Conservation (phyloP, 2,797 vertebrate genomes). For the Poeciliopsis turneri region DNA sequence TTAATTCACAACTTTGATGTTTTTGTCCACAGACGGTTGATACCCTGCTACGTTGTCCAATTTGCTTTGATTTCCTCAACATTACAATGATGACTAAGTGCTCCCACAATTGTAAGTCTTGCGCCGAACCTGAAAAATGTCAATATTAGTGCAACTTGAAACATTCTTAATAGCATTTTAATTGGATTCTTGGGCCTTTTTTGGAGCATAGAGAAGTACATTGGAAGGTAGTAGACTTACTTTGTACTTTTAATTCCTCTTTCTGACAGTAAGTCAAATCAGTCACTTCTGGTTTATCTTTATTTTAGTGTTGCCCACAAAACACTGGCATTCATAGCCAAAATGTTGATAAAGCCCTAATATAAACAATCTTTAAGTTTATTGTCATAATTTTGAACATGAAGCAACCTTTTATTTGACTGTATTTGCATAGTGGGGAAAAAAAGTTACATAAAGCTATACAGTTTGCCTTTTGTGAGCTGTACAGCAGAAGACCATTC, state of each 20-base stretch:
- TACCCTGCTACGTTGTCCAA: constrained; percentile 87
- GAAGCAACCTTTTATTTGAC: neutral
- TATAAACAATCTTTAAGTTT: neutral
- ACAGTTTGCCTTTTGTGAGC: neutral
- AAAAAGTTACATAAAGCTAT: neutral
- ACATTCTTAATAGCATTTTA: neutral
- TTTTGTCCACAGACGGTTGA: constrained; percentile 82
- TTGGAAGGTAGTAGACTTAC: neutral
- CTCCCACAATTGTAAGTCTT: constrained; percentile 93
- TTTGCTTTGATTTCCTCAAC: constrained; percentile 91
- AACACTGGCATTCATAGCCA: neutral
- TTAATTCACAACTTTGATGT: neutral
- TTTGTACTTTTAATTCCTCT: neutral
- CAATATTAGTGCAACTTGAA: neutral
- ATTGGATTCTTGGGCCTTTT: neutral
- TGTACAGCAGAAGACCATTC: neutral
- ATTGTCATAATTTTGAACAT: neutral
- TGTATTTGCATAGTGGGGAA: neutral
- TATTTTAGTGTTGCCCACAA: neutral
- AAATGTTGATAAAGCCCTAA: neutral
- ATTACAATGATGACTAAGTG: constrained; percentile 93
- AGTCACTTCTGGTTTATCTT: neutral
- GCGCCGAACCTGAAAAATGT: neutral
- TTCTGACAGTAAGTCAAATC: neutral
- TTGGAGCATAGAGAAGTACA: neutral